These are phyloP conservation scores for Eremophila alpestris DNA, from an alignment of 2,797 vertebrate genomes.

Conservation along the genomic window DNA sequence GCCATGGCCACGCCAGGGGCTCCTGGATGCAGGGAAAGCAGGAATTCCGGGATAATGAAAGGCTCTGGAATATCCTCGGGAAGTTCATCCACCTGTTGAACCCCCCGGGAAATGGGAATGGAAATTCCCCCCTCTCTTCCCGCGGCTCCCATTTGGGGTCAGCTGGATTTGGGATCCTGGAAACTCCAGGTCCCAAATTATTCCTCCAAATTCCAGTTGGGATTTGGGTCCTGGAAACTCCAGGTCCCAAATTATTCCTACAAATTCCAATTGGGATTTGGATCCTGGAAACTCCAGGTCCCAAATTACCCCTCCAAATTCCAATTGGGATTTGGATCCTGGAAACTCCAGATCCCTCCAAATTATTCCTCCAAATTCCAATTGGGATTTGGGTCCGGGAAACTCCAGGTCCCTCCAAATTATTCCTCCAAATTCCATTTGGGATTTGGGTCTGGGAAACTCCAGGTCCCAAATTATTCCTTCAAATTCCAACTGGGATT, in stretches of 20 bases:
- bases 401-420: too few species aligned
- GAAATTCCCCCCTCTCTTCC: conserved; percentile 11
- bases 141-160: not conserved
- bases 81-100: conserved; percentile 52
- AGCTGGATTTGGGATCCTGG: not conserved
- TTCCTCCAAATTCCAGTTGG: not conserved
- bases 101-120: conserved; percentile 38
- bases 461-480: not conserved
- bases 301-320: too few species aligned
- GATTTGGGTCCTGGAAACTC: not conserved
- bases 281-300: not conserved
- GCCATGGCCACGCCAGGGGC: conserved; percentile 72
- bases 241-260: not conserved
- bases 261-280: not conserved
- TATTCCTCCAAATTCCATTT: too few species aligned
- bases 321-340: not conserved
- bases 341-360: not conserved
- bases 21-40: conserved; percentile 28
- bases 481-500: not conserved
- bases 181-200: not conserved
- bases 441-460: not conserved
- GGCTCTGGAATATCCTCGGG: conserved; percentile 19
- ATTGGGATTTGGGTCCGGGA: not conserved
- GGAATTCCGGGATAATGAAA: conserved; percentile 60
- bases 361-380: not conserved